A percentile compares a stretch with the other conserved stretches of the same genome.
Conservation (phyloP, 2,888 invertebrate species). For the Tachystola acroxantha region DNA sequence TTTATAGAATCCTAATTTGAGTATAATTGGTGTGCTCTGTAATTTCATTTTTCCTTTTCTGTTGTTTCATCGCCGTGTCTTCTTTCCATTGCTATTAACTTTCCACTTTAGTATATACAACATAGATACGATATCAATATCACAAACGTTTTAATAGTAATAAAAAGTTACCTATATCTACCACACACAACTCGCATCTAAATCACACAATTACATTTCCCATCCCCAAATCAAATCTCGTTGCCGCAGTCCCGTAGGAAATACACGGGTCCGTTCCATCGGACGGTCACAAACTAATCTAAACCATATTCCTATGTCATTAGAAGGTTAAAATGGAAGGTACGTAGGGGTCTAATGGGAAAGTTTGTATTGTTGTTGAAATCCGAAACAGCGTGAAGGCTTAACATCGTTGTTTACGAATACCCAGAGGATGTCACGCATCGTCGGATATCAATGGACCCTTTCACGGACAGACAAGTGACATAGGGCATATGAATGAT, state of each 20-base stretch:
- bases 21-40: too few species aligned
- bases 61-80: too few species aligned
- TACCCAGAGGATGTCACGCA: constrained; percentile 17
- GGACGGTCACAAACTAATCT: constrained; percentile 1
- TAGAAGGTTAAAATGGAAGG: not conserved
- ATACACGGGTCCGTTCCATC: not conserved
- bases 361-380: constrained; percentile 21
- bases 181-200: too few species aligned
- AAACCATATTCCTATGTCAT: not conserved
- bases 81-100: too few species aligned
- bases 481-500: not conserved
- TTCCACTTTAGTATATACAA: too few species aligned
- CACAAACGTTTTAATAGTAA: too few species aligned
- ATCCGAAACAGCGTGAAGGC: constrained; percentile 21
- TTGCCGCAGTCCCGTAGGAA: constrained; percentile 9
- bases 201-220: constrained; percentile 13
- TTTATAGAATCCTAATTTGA: too few species aligned
- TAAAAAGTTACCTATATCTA: too few species aligned
- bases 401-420: constrained; percentile 24
- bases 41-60: too few species aligned
- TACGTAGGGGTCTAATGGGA: not conserved
- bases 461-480: constrained; percentile 14
- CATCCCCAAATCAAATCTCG: constrained; percentile 13
- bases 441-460: constrained; percentile 19
- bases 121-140: too few species aligned